Evolutionary conservation across 2,113 vertebrate species (phyloP).

Genomic region (Lates calcarifer): DNA sequence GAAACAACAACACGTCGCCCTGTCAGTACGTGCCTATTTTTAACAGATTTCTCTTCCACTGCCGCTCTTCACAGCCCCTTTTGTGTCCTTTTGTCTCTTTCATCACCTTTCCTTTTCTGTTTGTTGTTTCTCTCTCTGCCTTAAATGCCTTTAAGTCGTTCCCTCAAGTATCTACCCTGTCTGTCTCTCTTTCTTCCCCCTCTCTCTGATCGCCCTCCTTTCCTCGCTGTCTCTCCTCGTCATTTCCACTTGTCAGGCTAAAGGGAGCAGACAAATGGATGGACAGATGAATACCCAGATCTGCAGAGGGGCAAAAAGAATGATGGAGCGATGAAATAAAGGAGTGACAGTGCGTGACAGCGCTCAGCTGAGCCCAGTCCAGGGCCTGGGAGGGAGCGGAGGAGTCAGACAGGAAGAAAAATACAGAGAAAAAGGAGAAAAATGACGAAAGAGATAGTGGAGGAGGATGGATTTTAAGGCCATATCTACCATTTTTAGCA

Average conservation of each 20-base stretch:
- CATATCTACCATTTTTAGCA: slow-evolving; percentile 1
- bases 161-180: slow-evolving; percentile 5
- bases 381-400: slow-evolving; percentile 20
- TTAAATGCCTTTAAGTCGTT: slow-evolving; percentile 49
- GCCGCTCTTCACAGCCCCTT: background rate
- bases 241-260: slow-evolving; percentile 76
- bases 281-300: slow-evolving; percentile 75
- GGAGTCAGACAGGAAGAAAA: slow-evolving; percentile 13
- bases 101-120: slow-evolving; percentile 15
- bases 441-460: background rate
- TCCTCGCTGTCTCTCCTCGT: slow-evolving; percentile 51
- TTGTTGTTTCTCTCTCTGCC: slow-evolving; percentile 20
- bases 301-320: slow-evolving; percentile 59
- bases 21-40: background rate
- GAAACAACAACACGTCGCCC: no score
- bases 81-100: background rate
- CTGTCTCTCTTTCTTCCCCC: background rate
- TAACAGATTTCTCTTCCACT: background rate
- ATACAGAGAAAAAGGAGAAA: slow-evolving; percentile 14
- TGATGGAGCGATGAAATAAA: slow-evolving; percentile 77
- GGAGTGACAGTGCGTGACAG: slow-evolving; percentile 72
- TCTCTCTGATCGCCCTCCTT: background rate
- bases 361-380: slow-evolving; percentile 64
- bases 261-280: slow-evolving; percentile 75
- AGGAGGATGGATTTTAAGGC: slow-evolving; percentile 18